phyloP scores from a whole-genome alignment of 2,797 vertebrate species.

The Pelobates cultripes region DNA sequence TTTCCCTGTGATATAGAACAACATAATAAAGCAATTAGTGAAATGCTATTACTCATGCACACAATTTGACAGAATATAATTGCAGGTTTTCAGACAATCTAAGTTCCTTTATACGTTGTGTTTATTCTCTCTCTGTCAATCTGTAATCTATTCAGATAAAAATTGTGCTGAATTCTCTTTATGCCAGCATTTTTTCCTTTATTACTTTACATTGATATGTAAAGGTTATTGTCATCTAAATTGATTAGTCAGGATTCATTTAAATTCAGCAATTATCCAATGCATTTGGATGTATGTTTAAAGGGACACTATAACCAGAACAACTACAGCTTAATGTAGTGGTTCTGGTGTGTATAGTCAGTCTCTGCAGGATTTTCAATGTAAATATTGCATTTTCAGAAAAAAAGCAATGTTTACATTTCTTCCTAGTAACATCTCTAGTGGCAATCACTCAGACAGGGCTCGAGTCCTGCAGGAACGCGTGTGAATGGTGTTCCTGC shows the following conservation, averaged over 20 bases:
- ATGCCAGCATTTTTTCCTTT: background rate
- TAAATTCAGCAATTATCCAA: no score
- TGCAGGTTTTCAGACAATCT: background rate
- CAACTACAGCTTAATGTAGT: no score
- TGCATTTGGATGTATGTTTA: no score
- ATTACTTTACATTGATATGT: background rate
- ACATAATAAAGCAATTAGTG: constrained; percentile 20
- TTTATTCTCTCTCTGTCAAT: constrained; percentile 21
- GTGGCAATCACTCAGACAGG: no score
- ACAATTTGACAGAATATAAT: constrained; percentile 2
- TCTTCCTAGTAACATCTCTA: no score
- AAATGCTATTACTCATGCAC: background rate
- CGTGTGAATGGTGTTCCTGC: no score
- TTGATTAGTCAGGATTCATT: background rate
- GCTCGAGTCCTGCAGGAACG: no score
- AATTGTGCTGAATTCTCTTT: background rate
- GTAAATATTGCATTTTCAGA: no score
- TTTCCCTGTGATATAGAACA: background rate
- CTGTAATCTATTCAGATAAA: constrained; percentile 31
- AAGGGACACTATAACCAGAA: no score
- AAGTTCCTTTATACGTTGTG: background rate
- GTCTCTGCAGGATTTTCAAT: no score
- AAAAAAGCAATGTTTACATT: no score
- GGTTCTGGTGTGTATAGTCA: no score
- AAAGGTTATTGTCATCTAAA: background rate